Evolutionary conservation across 2,888 invertebrate species (phyloP).

Genomic region (Ornithoptera alexandrae): DNA sequence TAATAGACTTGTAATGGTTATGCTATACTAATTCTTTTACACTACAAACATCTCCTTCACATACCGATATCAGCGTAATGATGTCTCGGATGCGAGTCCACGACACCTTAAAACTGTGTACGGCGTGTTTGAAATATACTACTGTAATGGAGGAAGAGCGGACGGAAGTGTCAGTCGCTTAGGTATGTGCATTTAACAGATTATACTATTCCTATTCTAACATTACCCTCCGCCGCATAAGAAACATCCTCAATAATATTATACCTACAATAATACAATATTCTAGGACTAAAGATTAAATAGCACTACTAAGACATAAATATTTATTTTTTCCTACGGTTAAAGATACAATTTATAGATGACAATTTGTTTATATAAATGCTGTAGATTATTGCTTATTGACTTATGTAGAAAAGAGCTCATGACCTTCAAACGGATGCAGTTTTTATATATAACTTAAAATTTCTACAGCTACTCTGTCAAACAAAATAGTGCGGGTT

Average conservation of each 20-base stretch:
- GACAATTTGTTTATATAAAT: no score
- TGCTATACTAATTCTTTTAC: no score
- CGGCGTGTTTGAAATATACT: neutral
- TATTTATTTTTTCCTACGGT: neutral
- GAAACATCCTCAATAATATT: conserved; percentile 11
- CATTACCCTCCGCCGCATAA: conserved; percentile 3
- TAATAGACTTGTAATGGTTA: no score
- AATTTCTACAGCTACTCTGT: no score
- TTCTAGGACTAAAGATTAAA: neutral
- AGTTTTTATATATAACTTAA: no score
- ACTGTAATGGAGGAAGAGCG: neutral
- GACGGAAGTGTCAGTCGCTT: conserved; percentile 9
- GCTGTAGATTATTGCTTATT: no score
- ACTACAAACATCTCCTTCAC: no score
- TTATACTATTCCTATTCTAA: conserved; percentile 17
- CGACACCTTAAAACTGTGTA: neutral
- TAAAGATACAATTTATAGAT: no score
- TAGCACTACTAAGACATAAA: neutral
- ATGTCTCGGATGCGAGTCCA: neutral
- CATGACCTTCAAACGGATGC: no score
- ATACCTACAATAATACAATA: neutral
- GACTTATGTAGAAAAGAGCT: no score
- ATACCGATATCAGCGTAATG: no score
- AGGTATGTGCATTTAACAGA: conserved; percentile 14
- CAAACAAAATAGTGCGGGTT: no score